A percentile compares a stretch with the other conserved stretches of the same genome.
These are phyloP conservation scores for Dichetophora obliterata DNA, from an alignment of 2,888 invertebrate genomes.

Conservation along the genomic window DNA sequence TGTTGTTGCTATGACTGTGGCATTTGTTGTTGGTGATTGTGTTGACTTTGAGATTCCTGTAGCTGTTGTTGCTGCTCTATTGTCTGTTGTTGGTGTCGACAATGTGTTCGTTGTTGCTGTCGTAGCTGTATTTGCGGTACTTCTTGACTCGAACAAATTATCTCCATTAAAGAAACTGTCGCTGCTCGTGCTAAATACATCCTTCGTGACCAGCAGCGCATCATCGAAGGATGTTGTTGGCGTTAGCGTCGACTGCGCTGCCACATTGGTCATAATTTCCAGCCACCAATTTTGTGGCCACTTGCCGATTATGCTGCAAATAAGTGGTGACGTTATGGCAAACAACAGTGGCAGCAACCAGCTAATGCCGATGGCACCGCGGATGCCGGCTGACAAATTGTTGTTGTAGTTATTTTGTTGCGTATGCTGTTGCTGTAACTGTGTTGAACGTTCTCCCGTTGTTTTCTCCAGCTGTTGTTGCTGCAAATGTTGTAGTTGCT, in stretches of 20 bases:
- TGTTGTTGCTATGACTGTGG: slow-evolving; percentile 30
- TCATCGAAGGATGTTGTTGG: slow-evolving; percentile 33
- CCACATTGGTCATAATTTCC: slow-evolving; percentile 63
- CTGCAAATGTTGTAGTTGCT: slow-evolving; percentile 32
- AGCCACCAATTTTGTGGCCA: slow-evolving; percentile 76
- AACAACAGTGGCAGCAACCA: slow-evolving; percentile 69
- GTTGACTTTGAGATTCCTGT: slow-evolving; percentile 6
- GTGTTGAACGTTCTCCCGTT: slow-evolving; percentile 32
- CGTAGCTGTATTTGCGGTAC: slow-evolving; percentile 38
- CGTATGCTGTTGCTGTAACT: slow-evolving; percentile 46
- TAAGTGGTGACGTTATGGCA: slow-evolving; percentile 68
- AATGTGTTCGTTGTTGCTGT: slow-evolving; percentile 34
- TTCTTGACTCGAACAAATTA: slow-evolving; percentile 58
- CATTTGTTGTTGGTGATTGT: slow-evolving; percentile 34
- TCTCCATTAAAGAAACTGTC: slow-evolving; percentile 59
- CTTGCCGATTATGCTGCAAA: slow-evolving; percentile 69
- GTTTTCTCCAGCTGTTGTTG: slow-evolving; percentile 48
- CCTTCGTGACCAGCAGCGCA: slow-evolving; percentile 36
- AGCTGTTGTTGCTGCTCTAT: slow-evolving; percentile 51
- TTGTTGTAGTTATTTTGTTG: slow-evolving; percentile 14
- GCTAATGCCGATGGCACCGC: slow-evolving; percentile 69
- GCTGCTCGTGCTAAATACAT: slow-evolving; percentile 43
- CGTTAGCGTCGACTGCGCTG: not conserved
- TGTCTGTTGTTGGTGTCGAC: slow-evolving; percentile 24
- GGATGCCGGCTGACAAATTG: slow-evolving; percentile 46